Conservation (phyloP, 2,797 vertebrate genomes). For the Mallotus villosus region DNA sequence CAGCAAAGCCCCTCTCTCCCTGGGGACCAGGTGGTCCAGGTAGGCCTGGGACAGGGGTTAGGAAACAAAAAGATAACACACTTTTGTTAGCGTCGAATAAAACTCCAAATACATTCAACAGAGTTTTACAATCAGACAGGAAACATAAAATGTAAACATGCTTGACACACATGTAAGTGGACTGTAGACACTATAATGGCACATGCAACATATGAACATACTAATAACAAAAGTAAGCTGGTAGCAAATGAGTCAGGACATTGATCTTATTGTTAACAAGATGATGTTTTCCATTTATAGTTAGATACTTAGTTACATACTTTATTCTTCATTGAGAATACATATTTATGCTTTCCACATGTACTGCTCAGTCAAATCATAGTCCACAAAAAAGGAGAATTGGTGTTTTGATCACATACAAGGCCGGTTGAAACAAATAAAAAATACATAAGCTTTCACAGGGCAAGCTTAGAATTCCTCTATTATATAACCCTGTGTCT, state of each 20-base stretch:
- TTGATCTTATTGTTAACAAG: background rate
- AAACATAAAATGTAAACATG: background rate
- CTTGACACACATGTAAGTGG: background rate
- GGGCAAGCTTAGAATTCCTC: background rate
- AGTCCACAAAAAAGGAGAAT: no score
- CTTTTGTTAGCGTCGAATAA: background rate
- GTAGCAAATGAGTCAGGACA: background rate
- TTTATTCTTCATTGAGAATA: no score
- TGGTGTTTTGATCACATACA: background rate
- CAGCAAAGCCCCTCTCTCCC: conserved; percentile 71
- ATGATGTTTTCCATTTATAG: background rate
- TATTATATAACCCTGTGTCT: background rate
- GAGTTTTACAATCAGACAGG: background rate
- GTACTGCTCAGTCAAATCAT: no score
- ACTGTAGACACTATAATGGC: background rate
- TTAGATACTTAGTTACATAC: background rate
- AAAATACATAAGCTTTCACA: background rate
- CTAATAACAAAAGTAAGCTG: background rate
- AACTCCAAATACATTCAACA: background rate
- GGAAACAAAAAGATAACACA: background rate
- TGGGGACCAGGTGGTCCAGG: conserved; percentile 79
- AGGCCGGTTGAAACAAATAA: no score
- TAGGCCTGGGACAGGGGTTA: conserved; percentile 49
- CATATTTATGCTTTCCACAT: no score
- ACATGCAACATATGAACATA: no score